Evolutionary conservation across 1,140 invertebrate genomes (phyloP).

Genomic region (Alviniconcha marisindica): DNA sequence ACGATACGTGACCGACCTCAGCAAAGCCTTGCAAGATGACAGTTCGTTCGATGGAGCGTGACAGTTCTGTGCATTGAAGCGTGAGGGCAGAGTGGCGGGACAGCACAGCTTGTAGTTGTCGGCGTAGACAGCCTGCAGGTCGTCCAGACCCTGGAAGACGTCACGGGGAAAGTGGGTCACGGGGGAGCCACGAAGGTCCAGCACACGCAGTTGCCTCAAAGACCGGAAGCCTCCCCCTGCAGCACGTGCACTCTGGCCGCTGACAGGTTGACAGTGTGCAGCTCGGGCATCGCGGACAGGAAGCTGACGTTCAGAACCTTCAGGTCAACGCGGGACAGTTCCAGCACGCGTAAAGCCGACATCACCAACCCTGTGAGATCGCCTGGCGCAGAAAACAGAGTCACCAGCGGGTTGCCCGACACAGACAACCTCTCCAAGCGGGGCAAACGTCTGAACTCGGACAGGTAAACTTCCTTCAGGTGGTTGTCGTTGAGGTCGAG

Average conservation of each 20-base stretch:
- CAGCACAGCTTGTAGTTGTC: constrained; percentile 53
- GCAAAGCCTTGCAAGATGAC: constrained; percentile 53
- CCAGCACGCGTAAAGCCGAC: background rate
- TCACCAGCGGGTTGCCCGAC: no score
- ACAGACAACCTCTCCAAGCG: constrained; percentile 29
- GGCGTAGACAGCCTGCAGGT: constrained; percentile 38
- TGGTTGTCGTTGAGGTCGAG: constrained; percentile 32
- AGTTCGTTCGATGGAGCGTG: constrained; percentile 42
- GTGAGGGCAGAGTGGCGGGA: constrained; percentile 13
- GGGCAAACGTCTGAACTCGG: constrained; percentile 1
- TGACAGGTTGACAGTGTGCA: background rate
- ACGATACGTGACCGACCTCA: constrained; percentile 40
- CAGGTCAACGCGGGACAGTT: constrained; percentile 30
- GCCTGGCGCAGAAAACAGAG: constrained; percentile 40
- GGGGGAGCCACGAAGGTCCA: constrained; percentile 40
- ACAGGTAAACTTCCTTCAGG: constrained; percentile 4
- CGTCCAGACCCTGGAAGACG: constrained; percentile 41
- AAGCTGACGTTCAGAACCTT: constrained; percentile 31
- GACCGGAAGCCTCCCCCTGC: constrained; percentile 39
- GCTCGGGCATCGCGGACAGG: constrained; percentile 44
- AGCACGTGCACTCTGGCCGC: constrained; percentile 38
- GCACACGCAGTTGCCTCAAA: constrained; percentile 45
- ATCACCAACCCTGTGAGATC: background rate
- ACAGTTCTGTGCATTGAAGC: constrained; percentile 41
- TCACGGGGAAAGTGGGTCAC: constrained; percentile 28